Evolutionary conservation across 1,140 invertebrate species (phyloP), one percentile per base, ranked within the genome.

Genomic region (Aplysia californica): DNA sequence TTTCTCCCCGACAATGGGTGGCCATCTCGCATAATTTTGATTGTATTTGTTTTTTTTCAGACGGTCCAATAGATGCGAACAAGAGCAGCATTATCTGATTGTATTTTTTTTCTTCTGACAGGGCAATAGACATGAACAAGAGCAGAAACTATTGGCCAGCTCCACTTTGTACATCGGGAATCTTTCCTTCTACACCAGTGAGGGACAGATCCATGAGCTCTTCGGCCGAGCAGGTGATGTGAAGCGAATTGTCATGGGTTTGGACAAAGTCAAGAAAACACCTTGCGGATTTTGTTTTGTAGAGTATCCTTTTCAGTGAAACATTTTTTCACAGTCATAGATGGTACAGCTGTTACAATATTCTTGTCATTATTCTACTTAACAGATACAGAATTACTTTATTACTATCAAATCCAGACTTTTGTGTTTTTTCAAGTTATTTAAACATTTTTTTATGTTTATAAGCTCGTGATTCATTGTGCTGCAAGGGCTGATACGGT

Each of bases 221-320:
- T 99, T 99, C 90, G 94, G 94, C 31, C 94, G 95, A 89, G 98
- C 97, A 90, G 98, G 98, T 6, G 98, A 99, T 90, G 94, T 99
- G 33, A 95, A 97, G 83, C 91, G 97, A 84, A 96, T 99, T 35
- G 93, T 99, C 20, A 99, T 99, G 97, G 98, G 98, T 0, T 90
- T 99, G 65, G 98, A 99, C 88, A 97, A 98, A 86, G 97, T 96
- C 83, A 97, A 97, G 83, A 99, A 99, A 87, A 99, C 98, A 0
- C 98, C 98, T 0, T 99, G 98, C 92, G 98, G 98, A 15, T 99
- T 99, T 90, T 99, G 98, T 90, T 99, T 99, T 92, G 94, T 99
- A 0, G 98, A 99, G 91, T 99, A 93, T 89, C 90, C 87, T 88
- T 85, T 79, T 82, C n/a, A n/a, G n/a, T n/a, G n/a, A n/a, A n/a